phyloP scores from a whole-genome alignment of 2,888 invertebrate species.

The Cremastobaeus sp. region DNA sequence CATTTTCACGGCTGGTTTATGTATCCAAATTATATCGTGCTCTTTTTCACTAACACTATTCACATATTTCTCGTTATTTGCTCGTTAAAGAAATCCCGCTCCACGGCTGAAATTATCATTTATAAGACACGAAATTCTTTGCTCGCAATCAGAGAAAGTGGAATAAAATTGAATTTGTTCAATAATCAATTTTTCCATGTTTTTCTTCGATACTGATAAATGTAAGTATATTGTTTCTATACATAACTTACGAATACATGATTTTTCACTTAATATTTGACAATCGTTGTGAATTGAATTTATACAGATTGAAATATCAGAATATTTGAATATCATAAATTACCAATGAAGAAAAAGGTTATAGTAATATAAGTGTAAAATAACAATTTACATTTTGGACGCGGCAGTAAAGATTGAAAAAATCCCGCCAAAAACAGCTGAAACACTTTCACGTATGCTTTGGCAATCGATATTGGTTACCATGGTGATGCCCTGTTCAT shows the following conservation, averaged over 20 bases:
- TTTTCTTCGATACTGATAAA: no score
- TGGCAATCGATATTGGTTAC: conserved; percentile 76
- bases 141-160: no score
- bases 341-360: no score
- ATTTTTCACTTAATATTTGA: no score
- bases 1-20: conserved; percentile 30
- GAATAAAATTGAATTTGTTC: conserved; percentile 3
- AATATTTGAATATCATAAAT: no score
- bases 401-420: conserved; percentile 24
- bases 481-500: conserved; percentile 74
- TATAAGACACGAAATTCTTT: conserved; percentile 9
- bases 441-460: conserved; percentile 62
- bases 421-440: conserved; percentile 48
- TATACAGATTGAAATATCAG: no score
- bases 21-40: conserved; percentile 29
- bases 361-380: no score
- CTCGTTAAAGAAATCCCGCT: conserved; percentile 1
- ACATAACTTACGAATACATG: no score
- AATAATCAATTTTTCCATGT: conserved; percentile 35
- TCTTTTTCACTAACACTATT: background rate
- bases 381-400: background rate
- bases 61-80: background rate
- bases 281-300: no score
- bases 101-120: conserved; percentile 17
- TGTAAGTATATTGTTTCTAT: no score